Base-by-base conservation (phyloP, 2,797 vertebrate species). In the Hirundo rustica region DNA sequence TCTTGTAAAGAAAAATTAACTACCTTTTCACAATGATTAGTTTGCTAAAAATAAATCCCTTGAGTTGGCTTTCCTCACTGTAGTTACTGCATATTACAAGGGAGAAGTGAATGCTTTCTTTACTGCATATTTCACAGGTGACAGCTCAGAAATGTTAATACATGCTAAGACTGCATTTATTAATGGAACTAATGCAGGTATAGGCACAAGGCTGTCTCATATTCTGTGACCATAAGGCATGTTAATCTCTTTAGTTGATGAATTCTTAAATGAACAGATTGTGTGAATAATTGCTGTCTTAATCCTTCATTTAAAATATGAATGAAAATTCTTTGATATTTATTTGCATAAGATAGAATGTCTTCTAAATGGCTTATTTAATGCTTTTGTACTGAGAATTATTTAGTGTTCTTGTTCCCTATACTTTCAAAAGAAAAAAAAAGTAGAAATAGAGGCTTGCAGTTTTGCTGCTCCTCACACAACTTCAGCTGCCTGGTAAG, bases 331-430 rank as follows among this genome's bases (percentile, higher is more conserved):
- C 87, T 95, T 95, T 60, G 34, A 95, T 98, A 95, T 96, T 97
- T 96, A 92, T 97, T 97, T 97, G 84, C 79, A 20, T 91, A 92
- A 89, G 55, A 62, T 73, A 95, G 21, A 96, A 81, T 54, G 27
- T 94, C 92, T 95, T 96, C 79, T 98, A 98, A 97, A 97, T 97
- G 95, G 97, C 97, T 97, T 95, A 93, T 88, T 97, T 96, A 67
- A 88, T 93, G 93, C 23, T 26, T 88, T 67, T 74, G 13, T 84
- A 48, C 42, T 70, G 80, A 27, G 51, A 50, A 42, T 96, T 89
- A 18, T 78, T 93, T 66, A 73, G 32, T n/a, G 16, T 66, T 50
- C 66, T 76, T 85, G 20, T 78, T 90, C 40, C 73, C 21, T 66
- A 0, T 68, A 62, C 48, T 88, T 73, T 84, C 34, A 64, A 34